Percentiles rank a stretch among this genome's conserved stretches.
Conservation (phyloP, 2,888 invertebrate species). For the Perizoma affinitatum region DNA sequence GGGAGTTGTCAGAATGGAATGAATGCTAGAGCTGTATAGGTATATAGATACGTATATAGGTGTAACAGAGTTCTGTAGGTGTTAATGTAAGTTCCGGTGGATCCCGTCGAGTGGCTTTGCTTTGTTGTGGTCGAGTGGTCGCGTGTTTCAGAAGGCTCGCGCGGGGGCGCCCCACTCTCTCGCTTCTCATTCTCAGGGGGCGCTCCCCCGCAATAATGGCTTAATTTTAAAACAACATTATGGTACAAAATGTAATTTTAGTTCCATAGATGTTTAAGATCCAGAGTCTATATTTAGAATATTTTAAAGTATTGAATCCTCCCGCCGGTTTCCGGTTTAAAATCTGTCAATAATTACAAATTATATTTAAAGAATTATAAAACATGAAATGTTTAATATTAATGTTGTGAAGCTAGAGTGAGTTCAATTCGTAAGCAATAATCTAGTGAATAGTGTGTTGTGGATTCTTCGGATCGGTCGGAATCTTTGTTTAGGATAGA, state of each 20-base stretch:
- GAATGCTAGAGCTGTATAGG: constrained; percentile 13
- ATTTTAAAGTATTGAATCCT: constrained; percentile 53
- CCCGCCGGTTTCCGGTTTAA: constrained; percentile 47
- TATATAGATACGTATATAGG: constrained; percentile 12
- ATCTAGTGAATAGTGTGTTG: constrained; percentile 45
- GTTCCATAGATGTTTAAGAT: constrained; percentile 78
- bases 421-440: constrained; percentile 56
- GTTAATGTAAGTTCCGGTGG: constrained; percentile 19
- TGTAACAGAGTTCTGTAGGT: constrained; percentile 19
- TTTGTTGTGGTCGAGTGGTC: constrained; percentile 35
- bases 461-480: constrained; percentile 32
- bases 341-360: constrained; percentile 54
- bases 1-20: constrained; percentile 28
- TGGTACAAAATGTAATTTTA: constrained; percentile 82
- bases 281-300: constrained; percentile 78
- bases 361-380: constrained; percentile 52
- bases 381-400: constrained; percentile 62
- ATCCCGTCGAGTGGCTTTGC: constrained; percentile 29
- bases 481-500: constrained; percentile 30
- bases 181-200: constrained; percentile 12
- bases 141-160: constrained; percentile 46
- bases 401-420: constrained; percentile 64
- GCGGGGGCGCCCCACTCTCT: constrained; percentile 40
- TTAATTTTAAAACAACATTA: constrained; percentile 74
- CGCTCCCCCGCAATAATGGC: constrained; percentile 53